Conservation (phyloP, 1,140 invertebrate genomes). For the Chionoecetes opilio region DNA sequence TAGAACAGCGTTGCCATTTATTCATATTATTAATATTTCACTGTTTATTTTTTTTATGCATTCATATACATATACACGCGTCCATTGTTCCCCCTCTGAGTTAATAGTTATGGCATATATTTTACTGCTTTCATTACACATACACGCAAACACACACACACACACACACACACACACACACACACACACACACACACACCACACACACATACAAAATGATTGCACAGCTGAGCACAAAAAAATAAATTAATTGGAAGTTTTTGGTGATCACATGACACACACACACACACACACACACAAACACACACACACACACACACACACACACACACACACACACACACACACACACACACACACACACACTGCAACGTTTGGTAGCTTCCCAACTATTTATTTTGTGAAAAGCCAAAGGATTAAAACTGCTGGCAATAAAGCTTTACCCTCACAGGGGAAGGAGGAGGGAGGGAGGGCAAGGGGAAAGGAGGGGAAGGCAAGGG, state of each 20-base stretch:
- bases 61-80: not conserved
- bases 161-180: slow-evolving; percentile 25
- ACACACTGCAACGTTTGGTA: slow-evolving; percentile 40
- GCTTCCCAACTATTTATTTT: slow-evolving; percentile 74
- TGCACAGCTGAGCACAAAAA: not conserved
- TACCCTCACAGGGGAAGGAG: slow-evolving; percentile 21
- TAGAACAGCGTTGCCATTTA: no score
- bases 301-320: no score
- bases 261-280: not conserved
- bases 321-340: slow-evolving; percentile 8
- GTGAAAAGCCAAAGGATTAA: slow-evolving; percentile 76
- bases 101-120: slow-evolving; percentile 22
- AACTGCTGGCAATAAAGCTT: slow-evolving; percentile 76
- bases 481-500: not conserved
- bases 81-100: not conserved
- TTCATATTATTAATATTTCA: not conserved
- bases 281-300: no score
- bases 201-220: not conserved
- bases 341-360: slow-evolving; percentile 36
- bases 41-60: no score
- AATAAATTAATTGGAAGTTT: slow-evolving; percentile 20
- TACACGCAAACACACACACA: slow-evolving; percentile 1
- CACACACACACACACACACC: not conserved
- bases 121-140: slow-evolving; percentile 16
- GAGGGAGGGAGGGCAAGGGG: not conserved